These are phyloP conservation scores for Setophaga petechia DNA, from an alignment of 2,113 vertebrate species.

Conservation along the genomic window DNA sequence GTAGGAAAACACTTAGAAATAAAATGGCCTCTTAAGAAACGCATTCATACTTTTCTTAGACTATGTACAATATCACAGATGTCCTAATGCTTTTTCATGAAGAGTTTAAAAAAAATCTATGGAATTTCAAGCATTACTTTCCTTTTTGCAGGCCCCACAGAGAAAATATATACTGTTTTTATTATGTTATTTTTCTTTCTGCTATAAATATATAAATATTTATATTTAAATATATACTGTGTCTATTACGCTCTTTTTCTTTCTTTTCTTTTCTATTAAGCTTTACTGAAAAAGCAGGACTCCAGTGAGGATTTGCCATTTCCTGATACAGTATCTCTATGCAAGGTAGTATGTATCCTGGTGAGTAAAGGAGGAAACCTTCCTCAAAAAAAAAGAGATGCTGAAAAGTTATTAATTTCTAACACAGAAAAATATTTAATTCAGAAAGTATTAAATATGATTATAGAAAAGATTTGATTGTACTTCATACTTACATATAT, in stretches of 20 bases:
- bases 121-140: neutral
- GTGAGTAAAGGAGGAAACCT: neutral
- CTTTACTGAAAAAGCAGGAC: neutral
- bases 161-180: neutral
- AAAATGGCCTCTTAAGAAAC: neutral
- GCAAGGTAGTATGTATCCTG: neutral
- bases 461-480: neutral
- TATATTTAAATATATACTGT: neutral
- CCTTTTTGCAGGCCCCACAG: neutral
- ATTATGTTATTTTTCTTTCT: neutral
- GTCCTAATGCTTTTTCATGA: neutral
- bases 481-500: neutral
- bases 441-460: neutral
- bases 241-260: neutral
- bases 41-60: neutral
- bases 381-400: neutral
- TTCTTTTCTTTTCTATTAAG: neutral
- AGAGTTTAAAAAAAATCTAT: neutral
- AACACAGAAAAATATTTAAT: neutral
- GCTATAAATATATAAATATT: no score
- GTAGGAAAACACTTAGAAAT: neutral
- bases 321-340: neutral
- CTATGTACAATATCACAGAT: neutral
- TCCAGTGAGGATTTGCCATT: neutral
- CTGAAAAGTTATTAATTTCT: neutral